These are phyloP conservation scores for Drosophila prolongata DNA, from an alignment of 2,888 invertebrate species.

Conservation along the genomic window DNA sequence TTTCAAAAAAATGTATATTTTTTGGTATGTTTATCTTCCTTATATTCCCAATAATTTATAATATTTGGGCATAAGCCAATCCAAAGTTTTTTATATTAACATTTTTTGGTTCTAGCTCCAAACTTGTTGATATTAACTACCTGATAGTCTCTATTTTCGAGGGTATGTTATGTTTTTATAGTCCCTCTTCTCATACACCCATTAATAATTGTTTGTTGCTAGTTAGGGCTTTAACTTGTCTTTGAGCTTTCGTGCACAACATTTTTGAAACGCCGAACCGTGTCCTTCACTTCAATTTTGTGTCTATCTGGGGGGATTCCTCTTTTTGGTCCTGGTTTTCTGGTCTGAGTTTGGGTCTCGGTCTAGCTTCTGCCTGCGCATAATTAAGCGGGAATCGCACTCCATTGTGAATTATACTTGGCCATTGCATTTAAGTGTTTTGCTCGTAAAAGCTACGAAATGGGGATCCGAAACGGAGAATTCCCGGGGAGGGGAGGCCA, in stretches of 20 bases:
- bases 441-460: conserved; percentile 21
- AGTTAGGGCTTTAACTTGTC: conserved; percentile 45
- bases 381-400: conserved; percentile 61
- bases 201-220: conserved; percentile 53
- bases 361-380: conserved; percentile 53
- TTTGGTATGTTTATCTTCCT: no score
- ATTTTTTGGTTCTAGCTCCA: no score
- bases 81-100: no score
- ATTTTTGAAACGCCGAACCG: conserved; percentile 50
- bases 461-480: conserved; percentile 3
- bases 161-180: conserved; percentile 16
- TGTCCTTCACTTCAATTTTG: conserved; percentile 31
- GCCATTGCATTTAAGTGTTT: conserved; percentile 48
- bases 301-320: conserved; percentile 3
- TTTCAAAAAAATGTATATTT: no score
- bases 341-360: conserved; percentile 9
- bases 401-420: conserved; percentile 32
- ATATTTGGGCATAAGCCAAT: no score
- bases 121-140: background rate
- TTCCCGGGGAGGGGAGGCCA: conserved; percentile 23
- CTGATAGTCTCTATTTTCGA: background rate
- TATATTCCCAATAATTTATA: no score
- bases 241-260: conserved; percentile 48
- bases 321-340: conserved; percentile 10
- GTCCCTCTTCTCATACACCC: conserved; percentile 11